Evolutionary conservation across 2,113 vertebrate genomes (phyloP).

Genomic region (Aegithalos caudatus): DNA sequence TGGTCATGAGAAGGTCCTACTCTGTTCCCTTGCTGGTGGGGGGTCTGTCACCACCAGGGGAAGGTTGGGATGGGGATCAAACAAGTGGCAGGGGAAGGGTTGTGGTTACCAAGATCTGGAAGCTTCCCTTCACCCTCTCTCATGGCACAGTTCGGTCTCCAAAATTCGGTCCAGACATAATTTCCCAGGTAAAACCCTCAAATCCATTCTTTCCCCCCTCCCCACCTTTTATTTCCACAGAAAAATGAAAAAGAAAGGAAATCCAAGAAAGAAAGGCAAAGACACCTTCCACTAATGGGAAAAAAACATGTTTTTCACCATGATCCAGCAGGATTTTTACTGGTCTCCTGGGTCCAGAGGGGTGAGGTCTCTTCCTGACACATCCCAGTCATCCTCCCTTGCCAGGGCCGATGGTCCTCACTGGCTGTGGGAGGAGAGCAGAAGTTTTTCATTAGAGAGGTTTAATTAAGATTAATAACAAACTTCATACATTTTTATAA

Average conservation of each 20-base stretch:
- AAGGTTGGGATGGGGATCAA: background rate
- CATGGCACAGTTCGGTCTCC: background rate
- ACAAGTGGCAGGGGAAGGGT: background rate
- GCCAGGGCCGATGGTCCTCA: rapidly evolving
- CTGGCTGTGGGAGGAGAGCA: background rate
- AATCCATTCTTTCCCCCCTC: rapidly evolving
- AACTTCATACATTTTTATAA: background rate
- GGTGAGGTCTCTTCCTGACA: background rate
- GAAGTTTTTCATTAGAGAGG: background rate
- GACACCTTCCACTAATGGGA: background rate
- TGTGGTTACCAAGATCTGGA: background rate
- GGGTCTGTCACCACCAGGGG: background rate
- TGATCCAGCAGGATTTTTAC: background rate
- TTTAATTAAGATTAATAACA: background rate
- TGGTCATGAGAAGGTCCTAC: background rate
- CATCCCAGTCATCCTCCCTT: background rate
- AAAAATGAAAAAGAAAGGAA: background rate
- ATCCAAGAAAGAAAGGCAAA: background rate
- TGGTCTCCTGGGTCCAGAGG: background rate
- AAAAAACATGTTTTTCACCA: background rate
- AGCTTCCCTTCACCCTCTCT: background rate
- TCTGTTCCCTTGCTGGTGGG: background rate
- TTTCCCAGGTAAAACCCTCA: background rate
- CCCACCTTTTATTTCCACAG: background rate
- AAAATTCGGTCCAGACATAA: background rate